These are phyloP conservation scores for Crotalus viridis DNA, from an alignment of 2,113 vertebrate species.

Conservation along the genomic window DNA sequence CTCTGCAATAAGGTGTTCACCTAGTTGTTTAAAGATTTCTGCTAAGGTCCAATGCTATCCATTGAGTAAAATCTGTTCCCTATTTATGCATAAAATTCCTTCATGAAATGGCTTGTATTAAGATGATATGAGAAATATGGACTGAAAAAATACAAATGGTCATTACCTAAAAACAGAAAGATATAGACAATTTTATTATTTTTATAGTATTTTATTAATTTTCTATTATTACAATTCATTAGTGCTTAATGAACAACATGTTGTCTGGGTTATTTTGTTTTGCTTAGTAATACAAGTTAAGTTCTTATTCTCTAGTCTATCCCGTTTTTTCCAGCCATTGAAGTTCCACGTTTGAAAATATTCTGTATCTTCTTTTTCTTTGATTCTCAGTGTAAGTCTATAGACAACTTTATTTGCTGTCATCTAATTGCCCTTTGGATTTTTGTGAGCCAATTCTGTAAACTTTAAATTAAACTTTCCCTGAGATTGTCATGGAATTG, in stretches of 20 bases:
- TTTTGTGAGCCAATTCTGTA: not conserved
- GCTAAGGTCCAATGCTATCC: constrained; percentile 30
- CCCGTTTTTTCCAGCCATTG: no score
- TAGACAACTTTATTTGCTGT: not conserved
- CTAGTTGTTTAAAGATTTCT: constrained; percentile 38
- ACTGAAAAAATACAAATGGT: not conserved
- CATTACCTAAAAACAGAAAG: fast-evolving
- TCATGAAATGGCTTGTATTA: constrained; percentile 13
- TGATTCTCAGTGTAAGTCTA: no score
- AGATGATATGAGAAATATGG: not conserved
- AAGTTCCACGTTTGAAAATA: no score
- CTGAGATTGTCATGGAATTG: not conserved
- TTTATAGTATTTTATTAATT: no score
- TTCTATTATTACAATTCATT: no score
- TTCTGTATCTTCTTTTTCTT: no score
- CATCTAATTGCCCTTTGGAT: not conserved
- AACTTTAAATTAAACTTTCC: not conserved
- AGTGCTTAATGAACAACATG: no score
- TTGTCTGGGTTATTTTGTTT: no score
- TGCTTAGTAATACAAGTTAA: no score
- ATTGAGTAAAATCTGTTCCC: constrained; percentile 36
- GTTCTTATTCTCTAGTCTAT: no score
- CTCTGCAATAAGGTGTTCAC: constrained; percentile 53
- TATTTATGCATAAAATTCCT: constrained; percentile 1
- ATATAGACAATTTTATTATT: not conserved